Base-by-base conservation (phyloP, 2,113 vertebrate genomes). In the Electrona antarctica region DNA sequence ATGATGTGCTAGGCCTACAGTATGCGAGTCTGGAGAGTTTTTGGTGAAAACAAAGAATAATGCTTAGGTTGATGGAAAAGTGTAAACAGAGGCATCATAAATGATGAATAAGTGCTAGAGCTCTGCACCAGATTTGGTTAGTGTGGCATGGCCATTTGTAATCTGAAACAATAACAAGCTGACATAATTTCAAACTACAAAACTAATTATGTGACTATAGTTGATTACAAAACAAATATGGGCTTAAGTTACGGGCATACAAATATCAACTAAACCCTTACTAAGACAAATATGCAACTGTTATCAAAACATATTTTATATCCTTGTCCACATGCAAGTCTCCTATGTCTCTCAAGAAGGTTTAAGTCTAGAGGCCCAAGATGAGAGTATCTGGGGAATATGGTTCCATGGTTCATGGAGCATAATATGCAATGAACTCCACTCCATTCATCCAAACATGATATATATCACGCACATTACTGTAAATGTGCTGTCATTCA, bases 1-100 rank as follows among this genome's bases (percentile, higher is more conserved):
- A 77, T 90, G 87, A 88, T 66, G 77, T 45, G 60, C 78, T 71
- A 65, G 64, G 60, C 65, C 67, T 51, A 45, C 67, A 73, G 57
- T 14, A 52, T 63, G 51, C 63, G 49, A 79, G 73, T 55, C 15
- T 74, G 65, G 69, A 80, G 60, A 71, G 47, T 51, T 76, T 84
- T 46, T 68, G 70, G 65, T 70, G 12, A 54, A 79, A 48, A 49
- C 58, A 48, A 81, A 66, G 48, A 64, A 11, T 51, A 60, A 56
- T 58, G 70, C 50, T 73, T 68, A n/a, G 59, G 74, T 51, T 71
- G 62, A 73, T 60, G 66, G 67, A 78, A 41, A 81, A 81, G 59
- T 60, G 51, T 29, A 76, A 78, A 73, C 28, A 13, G 48, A 13
- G 48, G 7, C 50, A 15, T 0, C 57, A n/a, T 51, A 57, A 13